Evolutionary conservation across 2,888 invertebrate genomes (phyloP), one percentile per base, ranked within the genome.

Genomic region (Sarcophaga carnaria): DNA sequence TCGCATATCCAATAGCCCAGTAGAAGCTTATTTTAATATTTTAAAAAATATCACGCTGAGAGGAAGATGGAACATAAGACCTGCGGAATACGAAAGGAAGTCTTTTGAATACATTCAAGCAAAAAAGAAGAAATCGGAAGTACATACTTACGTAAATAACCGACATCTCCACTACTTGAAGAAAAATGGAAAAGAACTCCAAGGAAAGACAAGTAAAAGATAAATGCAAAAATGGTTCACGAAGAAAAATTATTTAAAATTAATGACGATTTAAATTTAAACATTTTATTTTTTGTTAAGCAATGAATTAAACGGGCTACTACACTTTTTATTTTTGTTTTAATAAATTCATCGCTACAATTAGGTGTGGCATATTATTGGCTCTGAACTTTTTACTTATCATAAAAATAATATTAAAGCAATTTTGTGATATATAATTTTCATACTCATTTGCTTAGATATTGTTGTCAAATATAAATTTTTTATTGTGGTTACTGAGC

Each of bases 1-100:
- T 25, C 54, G 70, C n/a, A 59, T 71, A 4, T 71, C 70, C 2
- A 71, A 71, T 54, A 71, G 70, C 14, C 70, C 70, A 3, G 70
- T 59, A 12, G 70, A 71, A 25, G 70, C 54, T 4, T 71, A 71
- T 71, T 71, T 71, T 37, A 59, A 54, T 8, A 22, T 22, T 22
- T 22, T 22, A 22, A 22, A 22, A 22, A 22, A 22, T 22, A 22
- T 22, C 22, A 22, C 59, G 12, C n/a, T 71, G 8, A 71, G 59
- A 27, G 60, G 60, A 37, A 59, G 59, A 20, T 2, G 60, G 1
- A 37, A 71, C 27, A 14, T 71, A 3, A 25, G n/a, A 17, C 17
- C 71, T 12, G 54, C 71, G 1, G 59, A 71, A n/a, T 71, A 71
- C 10, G 47, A 54, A 4, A 22, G 70, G 22, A 25, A 11, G 4